Evolutionary conservation across 2,113 vertebrate species (phyloP), one percentile per base, ranked within the genome.

Genomic region (Melanerpes formicivorus): DNA sequence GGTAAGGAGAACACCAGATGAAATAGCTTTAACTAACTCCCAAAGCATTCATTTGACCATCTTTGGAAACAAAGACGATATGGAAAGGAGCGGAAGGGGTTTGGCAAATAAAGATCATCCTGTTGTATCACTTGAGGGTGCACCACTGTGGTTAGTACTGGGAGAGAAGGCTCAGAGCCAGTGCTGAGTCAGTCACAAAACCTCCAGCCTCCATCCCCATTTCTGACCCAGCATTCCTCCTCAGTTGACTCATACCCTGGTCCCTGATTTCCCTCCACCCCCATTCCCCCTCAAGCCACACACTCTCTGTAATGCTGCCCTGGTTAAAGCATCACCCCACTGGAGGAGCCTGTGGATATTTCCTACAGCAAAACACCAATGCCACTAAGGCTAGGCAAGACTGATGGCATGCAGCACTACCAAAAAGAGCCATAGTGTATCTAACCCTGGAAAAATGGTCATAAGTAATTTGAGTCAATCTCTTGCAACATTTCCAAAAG

Each of bases 311-410:
- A 18, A 10, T 0, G 21, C 37, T 70, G 56, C 6, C 21, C 6
- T 1, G 0, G 65, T 63, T 40, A 18, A 46, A 78, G 48, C 58
- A 62, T 3, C 44, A 34, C 16, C 52, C 21, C 11, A 16, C 16
- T 23, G 0, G n/a, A 40, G 30, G 15, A 84, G 59, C 58, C 11
- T 1, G 0, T 1, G 46, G 25, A 86, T 70, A 48, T 34, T 42
- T 44, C 25, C 27, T 54, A 44, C 58, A 50, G 34, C 59, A 26
- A 32, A 59, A 30, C 6, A 7, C 8, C 5, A 3, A 52, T 1
- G 18, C 5, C 65, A 42, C 42, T 0, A 0, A 29, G 11, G 3
- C 60, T 3, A 0, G 1, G 11, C 5, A 37, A 34, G 26, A 63
- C 62, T 18, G 30, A 27, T 30, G 30, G 56, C 76, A 27, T 4